Percentiles rank a stretch among this genome's conserved stretches.
phyloP scores from a whole-genome alignment of 2,888 invertebrate species.

The Hylaea fasciaria region DNA sequence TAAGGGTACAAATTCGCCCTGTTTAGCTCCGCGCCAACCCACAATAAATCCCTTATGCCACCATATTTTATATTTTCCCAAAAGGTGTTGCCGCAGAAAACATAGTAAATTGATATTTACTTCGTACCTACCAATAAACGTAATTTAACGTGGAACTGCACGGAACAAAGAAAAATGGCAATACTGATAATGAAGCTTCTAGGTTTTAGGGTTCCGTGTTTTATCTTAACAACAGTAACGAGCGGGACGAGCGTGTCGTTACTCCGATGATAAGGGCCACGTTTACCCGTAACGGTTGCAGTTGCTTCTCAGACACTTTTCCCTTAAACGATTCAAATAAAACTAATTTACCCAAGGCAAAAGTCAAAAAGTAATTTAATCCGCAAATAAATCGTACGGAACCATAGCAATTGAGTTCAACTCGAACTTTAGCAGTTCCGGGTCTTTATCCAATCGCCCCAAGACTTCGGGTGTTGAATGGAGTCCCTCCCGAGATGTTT shows the following conservation, averaged over 20 bases:
- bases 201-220: conserved; percentile 11
- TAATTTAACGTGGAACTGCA: conserved; percentile 34
- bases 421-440: conserved; percentile 35
- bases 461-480: conserved; percentile 41
- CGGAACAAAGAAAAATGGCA: conserved; percentile 22
- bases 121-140: conserved; percentile 49
- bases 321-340: neutral
- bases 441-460: conserved; percentile 41
- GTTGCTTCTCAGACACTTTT: neutral
- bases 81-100: conserved; percentile 50
- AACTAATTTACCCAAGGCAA: neutral
- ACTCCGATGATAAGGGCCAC: too few relatives aligned
- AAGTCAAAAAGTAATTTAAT: conserved; percentile 32
- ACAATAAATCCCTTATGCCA: conserved; percentile 44
- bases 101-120: conserved; percentile 65
- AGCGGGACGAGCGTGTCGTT: too few relatives aligned
- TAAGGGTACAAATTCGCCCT: conserved; percentile 40
- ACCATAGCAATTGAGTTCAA: conserved; percentile 34
- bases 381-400: conserved; percentile 34
- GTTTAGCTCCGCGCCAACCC: conserved; percentile 36
- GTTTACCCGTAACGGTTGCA: too few relatives aligned
- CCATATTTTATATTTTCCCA: conserved; percentile 62
- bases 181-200: conserved; percentile 27
- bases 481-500: conserved; percentile 54
- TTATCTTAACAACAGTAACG: too few relatives aligned